These are phyloP conservation scores for Mionectes olivaceus DNA, from an alignment of 2,797 vertebrate species.

Conservation along the genomic window DNA sequence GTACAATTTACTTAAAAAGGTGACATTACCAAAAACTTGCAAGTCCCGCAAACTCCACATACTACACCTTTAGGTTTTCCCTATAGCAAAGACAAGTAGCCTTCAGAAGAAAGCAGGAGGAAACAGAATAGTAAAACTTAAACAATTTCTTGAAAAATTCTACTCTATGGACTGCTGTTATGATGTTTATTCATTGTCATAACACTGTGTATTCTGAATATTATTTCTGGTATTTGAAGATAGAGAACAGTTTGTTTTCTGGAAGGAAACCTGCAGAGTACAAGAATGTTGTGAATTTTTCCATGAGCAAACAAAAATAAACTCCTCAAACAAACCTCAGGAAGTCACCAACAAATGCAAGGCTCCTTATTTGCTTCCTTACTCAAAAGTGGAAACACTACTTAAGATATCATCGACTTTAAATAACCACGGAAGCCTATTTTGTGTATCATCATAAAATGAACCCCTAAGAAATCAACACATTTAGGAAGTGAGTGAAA, in stretches of 20 bases:
- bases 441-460: not conserved
- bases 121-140: not conserved
- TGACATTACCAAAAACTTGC: not conserved
- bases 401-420: not conserved
- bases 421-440: not conserved
- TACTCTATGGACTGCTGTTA: not conserved
- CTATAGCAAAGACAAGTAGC: not conserved
- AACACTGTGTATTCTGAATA: not conserved
- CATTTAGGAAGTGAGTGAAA: not conserved
- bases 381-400: not conserved
- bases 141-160: not conserved
- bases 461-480: not conserved
- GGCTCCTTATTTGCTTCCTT: not conserved
- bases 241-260: not conserved
- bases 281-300: not conserved
- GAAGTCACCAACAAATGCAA: not conserved
- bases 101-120: not conserved
- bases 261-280: not conserved
- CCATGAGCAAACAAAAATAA: not conserved
- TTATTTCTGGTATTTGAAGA: not conserved
- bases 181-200: not conserved
- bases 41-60: not conserved
- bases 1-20: not conserved
- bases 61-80: not conserved
- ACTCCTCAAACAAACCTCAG: fast-evolving